Base-by-base conservation (phyloP, 2,888 invertebrate genomes). In the Temnothorax ravouxi region DNA sequence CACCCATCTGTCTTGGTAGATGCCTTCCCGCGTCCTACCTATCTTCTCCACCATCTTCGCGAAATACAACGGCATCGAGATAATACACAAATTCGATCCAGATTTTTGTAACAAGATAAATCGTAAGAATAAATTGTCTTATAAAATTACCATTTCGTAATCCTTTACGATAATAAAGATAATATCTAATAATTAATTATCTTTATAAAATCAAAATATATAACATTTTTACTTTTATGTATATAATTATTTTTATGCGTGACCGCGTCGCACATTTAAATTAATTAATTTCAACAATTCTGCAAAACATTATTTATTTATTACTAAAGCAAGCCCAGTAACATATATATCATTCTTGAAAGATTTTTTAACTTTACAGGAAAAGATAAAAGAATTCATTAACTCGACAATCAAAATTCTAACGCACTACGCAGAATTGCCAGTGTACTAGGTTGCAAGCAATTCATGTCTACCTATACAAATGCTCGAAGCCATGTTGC, bases 401-500 rank as follows among this genome's bases (percentile, higher is more conserved):
- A 54, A 67, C 13, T 15, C 6, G 15, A 71, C 15, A 34, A 79
- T 72, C 25, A 79, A 59, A 77, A 56, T 50, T 79, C 21, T 34
- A 34, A 79, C 47, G 34, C 59, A 34, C 18, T 29, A 52, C 25
- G 67, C 21, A 52, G 52, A 34, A 67, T 62, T 50, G 75, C 61
- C 61, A 72, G 66, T 41, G 62, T 67, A 76, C 64, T 50, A 66
- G 29, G 59, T 66, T 80, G 81, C 76, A 77, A 79, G 44, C 77
- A 71, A 79, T 77, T 77, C 77, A 79, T 56, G 25, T 56, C 34
- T 21, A 29, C 29, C 29, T 29, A 21, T 3, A 71, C 71, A 44
- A 71, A 59, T 71, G 79, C 11, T 72, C 34, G 79, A 38, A 47
- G 34, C 79, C 21, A 83, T 86, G 83, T 87, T 87, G 81, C 87